Conservation (phyloP, 2,113 vertebrate species). For the Muscicapa adusta region DNA sequence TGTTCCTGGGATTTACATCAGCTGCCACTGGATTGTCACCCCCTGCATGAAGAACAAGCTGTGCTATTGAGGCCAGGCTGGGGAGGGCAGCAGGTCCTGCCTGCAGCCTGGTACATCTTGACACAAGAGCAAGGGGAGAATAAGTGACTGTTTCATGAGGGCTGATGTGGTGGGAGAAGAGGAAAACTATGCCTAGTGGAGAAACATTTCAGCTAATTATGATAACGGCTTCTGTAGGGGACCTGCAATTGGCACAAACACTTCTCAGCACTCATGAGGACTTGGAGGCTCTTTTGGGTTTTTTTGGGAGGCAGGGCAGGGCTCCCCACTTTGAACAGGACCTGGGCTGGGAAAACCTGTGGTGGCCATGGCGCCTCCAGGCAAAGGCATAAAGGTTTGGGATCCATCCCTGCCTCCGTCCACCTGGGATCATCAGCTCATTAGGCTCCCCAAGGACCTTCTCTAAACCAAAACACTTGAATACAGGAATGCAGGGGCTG, state of each 20-base stretch:
- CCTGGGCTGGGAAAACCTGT: background rate
- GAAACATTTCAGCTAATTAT: constrained; percentile 6
- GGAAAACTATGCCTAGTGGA: background rate
- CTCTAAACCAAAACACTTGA: background rate
- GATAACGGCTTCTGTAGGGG: background rate
- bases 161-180: constrained; percentile 16
- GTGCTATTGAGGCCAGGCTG: background rate
- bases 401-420: background rate
- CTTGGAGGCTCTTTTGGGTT: background rate
- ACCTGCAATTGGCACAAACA: constrained; percentile 11
- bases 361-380: background rate
- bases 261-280: background rate
- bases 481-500: background rate
- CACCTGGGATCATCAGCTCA: background rate
- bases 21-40: background rate
- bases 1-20: background rate
- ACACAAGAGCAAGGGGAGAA: background rate
- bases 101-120: constrained; percentile 20
- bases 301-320: background rate
- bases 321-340: background rate
- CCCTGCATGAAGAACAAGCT: background rate
- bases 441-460: background rate
- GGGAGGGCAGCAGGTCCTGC: background rate
- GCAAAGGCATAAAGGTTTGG: background rate
- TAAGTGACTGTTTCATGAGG: constrained; percentile 8